Percentiles rank a stretch among this genome's conserved stretches.
phyloP scores from a whole-genome alignment of 2,113 vertebrate genomes.

The Solenodon paradoxus region DNA sequence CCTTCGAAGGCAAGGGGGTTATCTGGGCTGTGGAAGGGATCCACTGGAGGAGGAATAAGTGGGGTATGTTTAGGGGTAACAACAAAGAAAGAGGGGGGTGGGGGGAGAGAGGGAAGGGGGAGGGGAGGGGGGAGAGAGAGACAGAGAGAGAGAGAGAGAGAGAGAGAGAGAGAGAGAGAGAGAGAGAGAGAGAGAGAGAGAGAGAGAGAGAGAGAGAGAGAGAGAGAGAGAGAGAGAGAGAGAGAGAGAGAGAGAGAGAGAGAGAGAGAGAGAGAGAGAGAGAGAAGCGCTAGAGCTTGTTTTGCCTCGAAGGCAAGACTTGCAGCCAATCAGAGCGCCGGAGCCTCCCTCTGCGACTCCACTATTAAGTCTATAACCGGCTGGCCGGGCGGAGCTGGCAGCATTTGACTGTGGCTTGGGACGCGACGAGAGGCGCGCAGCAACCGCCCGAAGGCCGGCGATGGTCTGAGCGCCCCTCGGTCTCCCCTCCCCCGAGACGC shows the following conservation, averaged over 20 bases:
- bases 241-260: background rate
- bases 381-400: slow-evolving; percentile 75
- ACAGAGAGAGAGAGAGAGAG: background rate
- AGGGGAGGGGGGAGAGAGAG: background rate
- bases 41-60: background rate
- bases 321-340: slow-evolving; percentile 92
- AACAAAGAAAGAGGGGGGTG: slow-evolving; percentile 59
- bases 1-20: background rate
- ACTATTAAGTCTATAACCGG: slow-evolving; percentile 91
- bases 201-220: background rate
- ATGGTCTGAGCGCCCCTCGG: slow-evolving; percentile 45
- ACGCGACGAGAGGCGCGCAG: slow-evolving; percentile 59
- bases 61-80: slow-evolving; percentile 45
- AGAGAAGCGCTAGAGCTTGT: slow-evolving; percentile 70
- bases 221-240: background rate
- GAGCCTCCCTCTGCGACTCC: slow-evolving; percentile 88
- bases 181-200: background rate
- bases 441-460: slow-evolving; percentile 37
- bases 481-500: slow-evolving; percentile 55
- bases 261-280: background rate
- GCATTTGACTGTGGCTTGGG: slow-evolving; percentile 73
- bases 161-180: background rate
- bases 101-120: background rate
- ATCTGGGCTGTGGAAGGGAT: background rate
- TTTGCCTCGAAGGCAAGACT: slow-evolving; percentile 87